Base-by-base conservation (phyloP, 2,113 vertebrate genomes). In the Accipiter virgatus region DNA sequence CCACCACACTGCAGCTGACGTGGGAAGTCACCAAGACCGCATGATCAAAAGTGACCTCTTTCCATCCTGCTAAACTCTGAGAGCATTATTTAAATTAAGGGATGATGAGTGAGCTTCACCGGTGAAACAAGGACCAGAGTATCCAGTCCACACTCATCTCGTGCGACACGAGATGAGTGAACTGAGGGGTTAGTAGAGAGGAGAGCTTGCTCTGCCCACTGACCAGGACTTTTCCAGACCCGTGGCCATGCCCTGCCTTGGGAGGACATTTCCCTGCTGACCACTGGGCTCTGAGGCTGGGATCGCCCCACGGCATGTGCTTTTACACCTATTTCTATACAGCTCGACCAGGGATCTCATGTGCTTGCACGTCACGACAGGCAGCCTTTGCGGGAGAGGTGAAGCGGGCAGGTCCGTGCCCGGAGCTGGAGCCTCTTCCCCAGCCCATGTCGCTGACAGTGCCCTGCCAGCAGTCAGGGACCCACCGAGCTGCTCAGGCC, bases 271-370 rank as follows among this genome's bases (percentile, higher is more conserved):
- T 79, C 13, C 52, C 82, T 56, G 22, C 25, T 18, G 47, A 11
- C 19, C 38, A 21, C 4, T 32, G 9, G 47, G 25, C 13, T 63
- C 32, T 66, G 22, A 75, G 52, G n/a, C n/a, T 79, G 50, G n/a
- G 17, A 17, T 90, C 0, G 1, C 25, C 56, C 27, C 15, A 3
- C 3, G 8, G 18, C 1, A 1, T 19, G 8, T 71, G 56, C 10
- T 81, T 8, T 40, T 73, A 23, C 34, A 43, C 19, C 25, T 7
- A 7, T 58, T 90, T 90, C 66, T 63, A 0, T 66, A 40, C n/a
- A 75, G 22, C 25, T 52, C 16, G 40, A 22, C 34, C 29, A n/a
- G 36, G 43, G 29, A 25, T 45, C 15, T 27, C 3, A 0, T 16
- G 36, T 45, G 16, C 56, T 58, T 45, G 4, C 16, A 2, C 1